Evolutionary conservation across 2,113 vertebrate species (phyloP).

Genomic region (Sinocyclocheilus rhinocerous): DNA sequence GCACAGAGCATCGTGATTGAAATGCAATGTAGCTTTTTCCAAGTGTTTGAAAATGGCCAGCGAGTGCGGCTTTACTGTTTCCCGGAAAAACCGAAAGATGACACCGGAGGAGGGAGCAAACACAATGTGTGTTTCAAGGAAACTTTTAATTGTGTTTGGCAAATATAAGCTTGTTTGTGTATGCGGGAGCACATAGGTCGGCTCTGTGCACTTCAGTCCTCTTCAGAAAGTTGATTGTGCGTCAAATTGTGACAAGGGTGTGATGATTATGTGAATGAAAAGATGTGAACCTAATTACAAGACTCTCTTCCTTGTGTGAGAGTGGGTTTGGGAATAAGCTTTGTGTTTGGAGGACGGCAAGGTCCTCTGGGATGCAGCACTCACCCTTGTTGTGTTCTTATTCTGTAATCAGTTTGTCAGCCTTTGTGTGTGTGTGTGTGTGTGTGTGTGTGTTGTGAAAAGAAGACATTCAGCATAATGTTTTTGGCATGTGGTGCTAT

Average conservation of each 20-base stretch:
- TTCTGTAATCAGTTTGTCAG: constrained; percentile 56
- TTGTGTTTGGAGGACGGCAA: constrained; percentile 46
- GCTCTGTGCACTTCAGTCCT: constrained; percentile 37
- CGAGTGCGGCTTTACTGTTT: background rate
- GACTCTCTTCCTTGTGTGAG: constrained; percentile 56
- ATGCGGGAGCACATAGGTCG: constrained; percentile 27
- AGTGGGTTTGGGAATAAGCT: constrained; percentile 54
- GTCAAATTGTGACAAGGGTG: constrained; percentile 69
- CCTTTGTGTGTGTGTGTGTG: background rate
- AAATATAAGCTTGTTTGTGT: constrained; percentile 30
- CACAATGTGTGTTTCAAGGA: background rate
- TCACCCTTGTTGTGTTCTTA: constrained; percentile 52
- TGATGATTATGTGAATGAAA: constrained; percentile 71
- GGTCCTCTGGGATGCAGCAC: constrained; percentile 42
- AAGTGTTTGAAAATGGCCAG: constrained; percentile 8
- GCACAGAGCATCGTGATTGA: constrained; percentile 20
- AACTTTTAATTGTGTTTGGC: constrained; percentile 41
- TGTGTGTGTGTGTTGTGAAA: background rate
- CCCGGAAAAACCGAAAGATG: background rate
- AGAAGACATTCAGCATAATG: background rate
- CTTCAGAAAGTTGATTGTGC: constrained; percentile 62
- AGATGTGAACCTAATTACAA: constrained; percentile 68
- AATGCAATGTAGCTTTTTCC: constrained; percentile 27
- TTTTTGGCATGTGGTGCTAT: constrained; percentile 11
- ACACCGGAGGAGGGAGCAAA: background rate